Percentiles rank a stretch among this genome's conserved stretches.
phyloP scores from a whole-genome alignment of 2,113 vertebrate genomes.

The Mustelus asterias region DNA sequence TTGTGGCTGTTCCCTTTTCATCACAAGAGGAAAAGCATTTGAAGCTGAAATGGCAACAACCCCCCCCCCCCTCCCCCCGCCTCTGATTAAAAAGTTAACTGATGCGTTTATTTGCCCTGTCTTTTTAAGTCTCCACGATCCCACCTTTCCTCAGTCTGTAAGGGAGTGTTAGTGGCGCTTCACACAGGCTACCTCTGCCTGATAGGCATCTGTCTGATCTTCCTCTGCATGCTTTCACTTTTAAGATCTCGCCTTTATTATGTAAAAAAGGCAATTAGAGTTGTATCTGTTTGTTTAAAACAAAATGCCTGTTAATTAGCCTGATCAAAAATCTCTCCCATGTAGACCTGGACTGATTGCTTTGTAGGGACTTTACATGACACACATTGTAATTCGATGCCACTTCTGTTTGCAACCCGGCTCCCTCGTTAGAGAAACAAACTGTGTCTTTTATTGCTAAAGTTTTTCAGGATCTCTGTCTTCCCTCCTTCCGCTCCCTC shows the following conservation, averaged over 20 bases:
- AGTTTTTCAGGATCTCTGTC: background rate
- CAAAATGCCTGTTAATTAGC: conserved; percentile 99
- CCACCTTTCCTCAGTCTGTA: background rate
- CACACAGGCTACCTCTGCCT: conserved; percentile 55
- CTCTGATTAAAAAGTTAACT: conserved; percentile 29
- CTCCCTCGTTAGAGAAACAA: conserved; percentile 20
- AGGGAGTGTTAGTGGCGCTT: conserved; percentile 37
- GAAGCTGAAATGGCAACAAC: background rate
- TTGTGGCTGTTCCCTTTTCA: background rate
- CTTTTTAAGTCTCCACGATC: background rate
- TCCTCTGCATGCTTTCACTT: conserved; percentile 77
- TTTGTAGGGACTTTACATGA: conserved; percentile 88
- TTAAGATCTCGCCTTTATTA: conserved; percentile 99
- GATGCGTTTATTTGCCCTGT: conserved; percentile 21
- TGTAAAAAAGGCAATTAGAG: conserved; percentile 99
- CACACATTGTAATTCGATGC: conserved; percentile 74
- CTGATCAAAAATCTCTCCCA: conserved; percentile 83
- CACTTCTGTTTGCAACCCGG: conserved; percentile 42
- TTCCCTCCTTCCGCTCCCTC: background rate
- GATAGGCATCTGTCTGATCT: conserved; percentile 76
- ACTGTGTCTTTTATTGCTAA: conserved; percentile 5
- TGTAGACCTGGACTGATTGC: conserved; percentile 75
- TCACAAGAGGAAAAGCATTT: background rate
- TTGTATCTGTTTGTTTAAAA: conserved; percentile 99
- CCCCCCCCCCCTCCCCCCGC: too few species aligned